Base-by-base conservation (phyloP, 2,888 invertebrate genomes). In the Tachina grossa region DNA sequence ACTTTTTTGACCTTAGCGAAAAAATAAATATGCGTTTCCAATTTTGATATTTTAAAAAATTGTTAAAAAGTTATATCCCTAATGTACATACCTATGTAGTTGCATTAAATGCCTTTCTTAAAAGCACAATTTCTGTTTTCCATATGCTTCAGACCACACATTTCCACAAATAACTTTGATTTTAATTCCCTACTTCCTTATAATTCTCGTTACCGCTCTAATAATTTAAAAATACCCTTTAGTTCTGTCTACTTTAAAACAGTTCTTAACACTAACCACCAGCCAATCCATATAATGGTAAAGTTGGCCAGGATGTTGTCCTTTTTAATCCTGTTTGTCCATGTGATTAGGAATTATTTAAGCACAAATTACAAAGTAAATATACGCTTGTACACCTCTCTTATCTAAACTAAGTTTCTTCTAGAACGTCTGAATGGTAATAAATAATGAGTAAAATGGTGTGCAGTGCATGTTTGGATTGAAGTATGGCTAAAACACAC, bases 341-440 rank as follows among this genome's bases (percentile, higher is more conserved):
- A 66, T 85, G 81, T 81, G 85, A 83, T 85, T 68, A 83, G 79
- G 72, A 83, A 85, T 83, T 85, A 85, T 83, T 85, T 83, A 83
- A 79, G 83, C 75, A 85, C 84, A 77, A 81, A 86, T 84, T 84
- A 81, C 80, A 78, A 84, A 86, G 81, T 86, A 83, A 84, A 84
- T 86, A 84, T 63, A 75, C 71, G 63, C 65, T 81, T 61, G 76
- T 77, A 77, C 82, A 84, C 84, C 83, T 87, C 83, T 85, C 84
- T 82, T 84, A 84, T 85, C 87, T 71, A 71, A 83, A 79, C 80
- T 83, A 80, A 85, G 84, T 74, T 86, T 69, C 68, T 83, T 31
- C 68, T 59, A 65, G 66, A 76, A 77, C 72, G 66, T 41, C 57
- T 79, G 69, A 51, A 45, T 69, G 53, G 66, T 31, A 43, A 77